phyloP scores from a whole-genome alignment of 2,888 invertebrate genomes.

The Clitarchus hookeri region DNA sequence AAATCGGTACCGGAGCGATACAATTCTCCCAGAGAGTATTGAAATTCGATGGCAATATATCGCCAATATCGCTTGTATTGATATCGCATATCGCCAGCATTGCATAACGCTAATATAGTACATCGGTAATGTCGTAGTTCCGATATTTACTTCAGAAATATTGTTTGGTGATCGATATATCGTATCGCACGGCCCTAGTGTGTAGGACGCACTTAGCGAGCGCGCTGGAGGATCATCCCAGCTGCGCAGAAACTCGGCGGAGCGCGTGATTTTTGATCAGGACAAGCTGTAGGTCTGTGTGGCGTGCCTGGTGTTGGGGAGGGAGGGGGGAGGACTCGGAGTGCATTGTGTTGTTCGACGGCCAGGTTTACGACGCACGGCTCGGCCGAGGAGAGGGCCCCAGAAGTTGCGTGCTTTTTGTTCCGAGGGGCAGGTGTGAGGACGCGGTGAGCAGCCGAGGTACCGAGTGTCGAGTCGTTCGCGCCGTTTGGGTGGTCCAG shows the following conservation, averaged over 20 bases:
- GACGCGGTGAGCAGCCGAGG: conserved; percentile 2
- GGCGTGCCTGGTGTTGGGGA: neutral
- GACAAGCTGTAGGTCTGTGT: neutral
- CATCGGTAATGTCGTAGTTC: too few relatives aligned
- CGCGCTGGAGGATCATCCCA: too few relatives aligned
- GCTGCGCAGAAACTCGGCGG: neutral
- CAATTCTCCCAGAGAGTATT: too few relatives aligned
- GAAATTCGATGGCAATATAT: too few relatives aligned
- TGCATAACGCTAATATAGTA: too few relatives aligned
- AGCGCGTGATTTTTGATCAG: neutral
- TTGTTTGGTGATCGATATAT: too few relatives aligned
- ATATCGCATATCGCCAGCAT: too few relatives aligned
- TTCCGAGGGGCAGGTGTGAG: neutral
- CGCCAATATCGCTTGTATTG: too few relatives aligned
- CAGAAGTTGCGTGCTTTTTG: neutral
- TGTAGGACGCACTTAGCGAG: too few relatives aligned
- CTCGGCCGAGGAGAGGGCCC: neutral
- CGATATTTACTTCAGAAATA: too few relatives aligned
- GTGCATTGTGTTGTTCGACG: conserved; percentile 6
- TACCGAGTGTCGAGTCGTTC: neutral
- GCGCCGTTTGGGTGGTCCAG: neutral
- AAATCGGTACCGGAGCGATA: too few relatives aligned
- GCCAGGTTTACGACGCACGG: conserved; percentile 1
- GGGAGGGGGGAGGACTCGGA: neutral
- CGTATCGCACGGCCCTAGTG: too few relatives aligned